Percentiles rank a stretch among this genome's conserved stretches.
phyloP scores from a whole-genome alignment of 2,888 invertebrate species.

The Zele albiditarsus region DNA sequence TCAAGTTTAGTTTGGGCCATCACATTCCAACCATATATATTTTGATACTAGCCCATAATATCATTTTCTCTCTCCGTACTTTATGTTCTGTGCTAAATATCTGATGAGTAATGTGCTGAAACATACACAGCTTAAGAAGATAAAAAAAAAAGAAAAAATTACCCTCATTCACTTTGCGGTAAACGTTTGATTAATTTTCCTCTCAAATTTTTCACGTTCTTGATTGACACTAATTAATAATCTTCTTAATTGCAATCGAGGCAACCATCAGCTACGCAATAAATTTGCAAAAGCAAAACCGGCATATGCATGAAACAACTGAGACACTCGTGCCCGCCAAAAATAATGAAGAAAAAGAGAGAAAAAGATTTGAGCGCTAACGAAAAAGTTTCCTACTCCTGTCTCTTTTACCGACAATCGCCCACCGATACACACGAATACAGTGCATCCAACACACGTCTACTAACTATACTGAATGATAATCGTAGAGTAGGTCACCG shows the following conservation, averaged over 20 bases:
- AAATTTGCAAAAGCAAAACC: neutral
- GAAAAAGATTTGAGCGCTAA: neutral
- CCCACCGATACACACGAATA: neutral
- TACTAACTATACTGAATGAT: slow-evolving; percentile 62
- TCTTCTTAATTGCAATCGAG: neutral
- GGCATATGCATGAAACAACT: neutral
- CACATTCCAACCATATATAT: no score
- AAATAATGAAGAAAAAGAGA: slow-evolving; percentile 16
- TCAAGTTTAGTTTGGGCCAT: no score
- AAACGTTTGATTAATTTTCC: neutral
- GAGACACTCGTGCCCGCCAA: neutral
- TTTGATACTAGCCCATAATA: no score
- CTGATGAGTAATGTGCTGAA: no score
- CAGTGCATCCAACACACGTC: slow-evolving; percentile 39
- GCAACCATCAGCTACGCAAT: neutral
- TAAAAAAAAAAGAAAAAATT: no score
- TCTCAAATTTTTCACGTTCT: neutral
- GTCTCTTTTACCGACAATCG: neutral
- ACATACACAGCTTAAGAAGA: no score
- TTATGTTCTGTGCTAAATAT: no score
- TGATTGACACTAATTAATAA: neutral
- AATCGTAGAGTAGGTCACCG: slow-evolving; percentile 72
- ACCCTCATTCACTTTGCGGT: no score
- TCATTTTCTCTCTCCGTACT: no score
- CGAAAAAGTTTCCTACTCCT: neutral